Percentiles rank a stretch among this genome's conserved stretches.
These are phyloP conservation scores for Nasonia oneida DNA, from an alignment of 2,888 invertebrate species.

Conservation along the genomic window DNA sequence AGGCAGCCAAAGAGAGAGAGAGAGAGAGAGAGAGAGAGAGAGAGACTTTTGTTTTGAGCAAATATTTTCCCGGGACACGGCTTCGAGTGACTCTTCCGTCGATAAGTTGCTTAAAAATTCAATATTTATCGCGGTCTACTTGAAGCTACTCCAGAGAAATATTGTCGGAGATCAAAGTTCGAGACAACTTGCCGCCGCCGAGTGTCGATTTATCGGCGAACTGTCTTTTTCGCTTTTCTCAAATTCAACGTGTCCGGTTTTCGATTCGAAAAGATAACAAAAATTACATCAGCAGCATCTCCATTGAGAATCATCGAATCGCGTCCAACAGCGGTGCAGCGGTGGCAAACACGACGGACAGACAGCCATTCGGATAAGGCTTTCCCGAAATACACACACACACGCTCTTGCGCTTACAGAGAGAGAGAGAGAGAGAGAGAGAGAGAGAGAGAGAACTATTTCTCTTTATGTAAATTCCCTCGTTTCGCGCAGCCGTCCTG, in stretches of 20 bases:
- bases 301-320: conserved; percentile 54
- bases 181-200: neutral
- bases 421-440: neutral
- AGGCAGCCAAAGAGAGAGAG: too few species aligned
- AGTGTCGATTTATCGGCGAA: neutral
- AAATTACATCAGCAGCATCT: neutral
- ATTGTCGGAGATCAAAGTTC: neutral
- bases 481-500: conserved; percentile 25
- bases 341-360: neutral
- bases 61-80: conserved; percentile 55
- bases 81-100: neutral
- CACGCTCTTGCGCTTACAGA: neutral
- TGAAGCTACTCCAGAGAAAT: neutral
- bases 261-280: too few species aligned
- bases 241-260: too few species aligned
- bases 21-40: neutral
- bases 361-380: conserved; percentile 16
- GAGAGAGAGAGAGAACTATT: conserved; percentile 19
- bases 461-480: conserved; percentile 59
- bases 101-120: conserved; percentile 13
- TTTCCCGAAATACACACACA: conserved; percentile 15
- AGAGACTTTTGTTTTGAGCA: conserved; percentile 52
- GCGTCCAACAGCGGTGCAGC: neutral
- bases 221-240: neutral
- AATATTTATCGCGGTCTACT: conserved; percentile 20